Conservation (phyloP, 2,113 vertebrate species). For the Helogale parvula region DNA sequence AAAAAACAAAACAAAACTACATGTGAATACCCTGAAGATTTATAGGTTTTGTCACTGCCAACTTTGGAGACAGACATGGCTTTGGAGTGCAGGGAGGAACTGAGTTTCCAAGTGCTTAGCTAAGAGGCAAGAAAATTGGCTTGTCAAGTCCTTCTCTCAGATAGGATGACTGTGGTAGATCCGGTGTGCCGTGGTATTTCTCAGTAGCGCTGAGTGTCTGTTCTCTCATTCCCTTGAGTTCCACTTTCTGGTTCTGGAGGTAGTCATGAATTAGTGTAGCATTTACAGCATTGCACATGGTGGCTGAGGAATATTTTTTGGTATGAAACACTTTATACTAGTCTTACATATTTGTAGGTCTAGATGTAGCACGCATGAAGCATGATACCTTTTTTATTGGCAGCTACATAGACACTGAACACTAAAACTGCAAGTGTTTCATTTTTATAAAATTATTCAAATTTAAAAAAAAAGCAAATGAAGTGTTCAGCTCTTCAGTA, state of each 20-base stretch:
- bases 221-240: background rate
- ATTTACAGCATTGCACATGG: background rate
- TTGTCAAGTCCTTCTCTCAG: background rate
- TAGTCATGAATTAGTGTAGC: background rate
- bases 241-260: background rate
- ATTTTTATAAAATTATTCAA: constrained; percentile 26
- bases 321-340: background rate
- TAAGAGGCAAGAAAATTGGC: constrained; percentile 16
- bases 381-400: background rate
- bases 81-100: background rate
- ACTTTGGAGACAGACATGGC: background rate
- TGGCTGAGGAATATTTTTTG: background rate
- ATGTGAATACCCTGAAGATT: background rate
- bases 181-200: background rate
- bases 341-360: background rate
- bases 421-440: background rate
- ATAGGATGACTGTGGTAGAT: background rate
- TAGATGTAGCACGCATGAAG: background rate
- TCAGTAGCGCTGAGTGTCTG: background rate
- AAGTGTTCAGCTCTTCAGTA: background rate
- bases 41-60: background rate
- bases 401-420: background rate
- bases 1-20: background rate
- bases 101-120: background rate
- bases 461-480: background rate